A percentile compares a stretch with the other conserved stretches of the same genome.
These are phyloP conservation scores for Notodonta ziczac DNA, from an alignment of 2,888 invertebrate genomes.

Conservation along the genomic window DNA sequence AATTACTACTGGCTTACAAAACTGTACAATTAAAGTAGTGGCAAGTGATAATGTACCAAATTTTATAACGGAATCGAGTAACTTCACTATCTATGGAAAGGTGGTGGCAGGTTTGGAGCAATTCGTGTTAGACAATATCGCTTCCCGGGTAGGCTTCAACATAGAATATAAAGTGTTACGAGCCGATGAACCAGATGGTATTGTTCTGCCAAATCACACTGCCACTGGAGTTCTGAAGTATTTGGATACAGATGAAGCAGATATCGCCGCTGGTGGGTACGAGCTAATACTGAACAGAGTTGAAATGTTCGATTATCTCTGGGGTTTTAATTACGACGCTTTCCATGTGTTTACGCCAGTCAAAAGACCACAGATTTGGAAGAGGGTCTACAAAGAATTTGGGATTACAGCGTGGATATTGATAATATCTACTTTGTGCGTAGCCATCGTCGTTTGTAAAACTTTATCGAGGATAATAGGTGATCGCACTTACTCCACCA, in stretches of 20 bases:
- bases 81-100: constrained; percentile 40
- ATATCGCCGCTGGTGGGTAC: constrained; percentile 56
- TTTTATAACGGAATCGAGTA: constrained; percentile 45
- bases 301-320: constrained; percentile 58
- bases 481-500: constrained; percentile 35
- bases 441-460: constrained; percentile 35
- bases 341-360: constrained; percentile 52
- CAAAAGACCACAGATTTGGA: constrained; percentile 48
- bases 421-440: constrained; percentile 43
- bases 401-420: constrained; percentile 50
- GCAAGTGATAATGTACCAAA: constrained; percentile 49
- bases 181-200: constrained; percentile 39
- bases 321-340: constrained; percentile 53
- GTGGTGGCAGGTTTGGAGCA: constrained; percentile 55
- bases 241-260: constrained; percentile 48
- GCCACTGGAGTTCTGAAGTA: constrained; percentile 51
- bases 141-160: constrained; percentile 41
- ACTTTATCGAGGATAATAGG: constrained; percentile 28
- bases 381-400: constrained; percentile 58
- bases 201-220: constrained; percentile 55
- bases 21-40: constrained; percentile 53
- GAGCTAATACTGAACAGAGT: constrained; percentile 55
- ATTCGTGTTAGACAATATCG: constrained; percentile 53
- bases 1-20: constrained; percentile 31
- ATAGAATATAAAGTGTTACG: constrained; percentile 42